These are phyloP conservation scores for Lycaena phlaeas DNA, from an alignment of 2,888 invertebrate species.

Conservation along the genomic window DNA sequence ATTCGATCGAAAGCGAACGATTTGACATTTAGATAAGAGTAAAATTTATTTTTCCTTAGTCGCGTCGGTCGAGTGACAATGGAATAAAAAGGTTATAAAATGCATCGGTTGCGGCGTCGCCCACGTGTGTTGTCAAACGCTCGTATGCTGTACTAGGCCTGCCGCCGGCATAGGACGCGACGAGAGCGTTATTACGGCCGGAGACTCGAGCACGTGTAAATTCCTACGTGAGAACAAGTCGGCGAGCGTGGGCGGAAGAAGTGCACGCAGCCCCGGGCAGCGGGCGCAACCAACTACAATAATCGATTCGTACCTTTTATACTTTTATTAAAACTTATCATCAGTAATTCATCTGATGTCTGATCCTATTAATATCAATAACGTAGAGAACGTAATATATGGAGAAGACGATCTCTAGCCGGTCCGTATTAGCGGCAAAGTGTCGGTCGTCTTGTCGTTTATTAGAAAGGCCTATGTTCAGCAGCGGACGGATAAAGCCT, in stretches of 20 bases:
- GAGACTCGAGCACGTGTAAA: slow-evolving; percentile 65
- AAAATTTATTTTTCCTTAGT: slow-evolving; percentile 68
- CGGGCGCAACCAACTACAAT: slow-evolving; percentile 6
- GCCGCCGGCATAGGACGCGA: slow-evolving; percentile 56
- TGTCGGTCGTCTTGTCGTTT: too few species aligned
- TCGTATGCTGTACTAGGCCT: slow-evolving; percentile 37
- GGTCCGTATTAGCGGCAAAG: too few species aligned
- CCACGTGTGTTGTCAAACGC: slow-evolving; percentile 57
- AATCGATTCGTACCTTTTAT: too few species aligned
- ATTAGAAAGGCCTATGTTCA: too few species aligned
- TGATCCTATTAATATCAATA: too few species aligned
- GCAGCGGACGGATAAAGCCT: too few species aligned
- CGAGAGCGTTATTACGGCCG: slow-evolving; percentile 55
- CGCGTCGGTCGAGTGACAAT: slow-evolving; percentile 64
- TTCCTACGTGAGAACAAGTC: slow-evolving; percentile 68
- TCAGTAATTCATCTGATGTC: too few species aligned
- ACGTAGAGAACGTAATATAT: too few species aligned
- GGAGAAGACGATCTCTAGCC: too few species aligned
- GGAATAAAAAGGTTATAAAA: slow-evolving; percentile 73
- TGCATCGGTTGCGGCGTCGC: slow-evolving; percentile 52
- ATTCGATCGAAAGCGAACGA: slow-evolving; percentile 71
- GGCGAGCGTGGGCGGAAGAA: slow-evolving; percentile 55
- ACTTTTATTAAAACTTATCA: too few species aligned
- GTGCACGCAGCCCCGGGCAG: slow-evolving; percentile 29
- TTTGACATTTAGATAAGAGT: slow-evolving; percentile 73